These are phyloP conservation scores for Novumbra hubbsi DNA, from an alignment of 2,797 vertebrate species.

Conservation along the genomic window DNA sequence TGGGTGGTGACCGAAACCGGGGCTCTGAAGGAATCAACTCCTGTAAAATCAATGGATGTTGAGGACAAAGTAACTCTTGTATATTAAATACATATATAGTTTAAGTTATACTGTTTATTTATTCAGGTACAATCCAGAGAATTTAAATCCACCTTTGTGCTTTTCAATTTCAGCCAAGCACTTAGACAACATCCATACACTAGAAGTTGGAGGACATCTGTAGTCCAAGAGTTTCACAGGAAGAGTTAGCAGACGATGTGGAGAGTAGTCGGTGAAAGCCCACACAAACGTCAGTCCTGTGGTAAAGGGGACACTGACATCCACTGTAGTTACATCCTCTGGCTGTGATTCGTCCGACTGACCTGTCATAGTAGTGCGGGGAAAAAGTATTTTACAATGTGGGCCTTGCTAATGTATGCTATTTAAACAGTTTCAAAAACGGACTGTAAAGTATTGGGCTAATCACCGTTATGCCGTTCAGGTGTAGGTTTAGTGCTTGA, in stretches of 20 bases:
- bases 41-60: slow-evolving; percentile 43
- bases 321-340: slow-evolving; percentile 46
- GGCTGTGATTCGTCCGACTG: neutral
- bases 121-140: too few species aligned
- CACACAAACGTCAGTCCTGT: slow-evolving; percentile 31
- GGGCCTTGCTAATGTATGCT: neutral
- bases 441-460: neutral
- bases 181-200: slow-evolving; percentile 68
- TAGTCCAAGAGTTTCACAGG: slow-evolving; percentile 36
- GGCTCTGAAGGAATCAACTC: slow-evolving; percentile 57
- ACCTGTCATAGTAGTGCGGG: slow-evolving; percentile 27
- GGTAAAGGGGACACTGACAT: slow-evolving; percentile 44
- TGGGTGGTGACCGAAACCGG: slow-evolving; percentile 50
- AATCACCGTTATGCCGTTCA: slow-evolving; percentile 1
- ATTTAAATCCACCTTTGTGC: slow-evolving; percentile 55
- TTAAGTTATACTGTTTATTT: too few species aligned
- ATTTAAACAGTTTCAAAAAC: neutral
- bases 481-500: neutral
- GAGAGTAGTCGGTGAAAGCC: slow-evolving; percentile 42
- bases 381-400: neutral
- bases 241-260: slow-evolving; percentile 39
- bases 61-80: neutral
- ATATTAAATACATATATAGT: neutral
- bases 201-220: slow-evolving; percentile 15
- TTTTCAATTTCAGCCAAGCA: slow-evolving; percentile 75